Conservation (phyloP, 2,113 vertebrate species). For the Lampris incognitus region DNA sequence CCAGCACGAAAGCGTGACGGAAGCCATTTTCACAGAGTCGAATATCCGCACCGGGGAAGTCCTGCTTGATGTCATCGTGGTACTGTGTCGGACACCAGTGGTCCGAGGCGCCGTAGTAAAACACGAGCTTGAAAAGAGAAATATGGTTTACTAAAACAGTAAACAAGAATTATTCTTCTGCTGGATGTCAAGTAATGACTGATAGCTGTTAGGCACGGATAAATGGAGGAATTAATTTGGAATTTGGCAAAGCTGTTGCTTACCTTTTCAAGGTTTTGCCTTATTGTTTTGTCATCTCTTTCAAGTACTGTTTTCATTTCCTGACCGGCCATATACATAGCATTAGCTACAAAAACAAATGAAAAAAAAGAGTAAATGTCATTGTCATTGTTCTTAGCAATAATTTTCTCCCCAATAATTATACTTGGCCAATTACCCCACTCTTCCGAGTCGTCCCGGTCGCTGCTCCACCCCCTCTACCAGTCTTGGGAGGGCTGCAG, state of each 20-base stretch:
- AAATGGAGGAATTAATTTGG: background rate
- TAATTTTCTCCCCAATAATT: background rate
- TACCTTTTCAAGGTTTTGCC: conserved; percentile 91
- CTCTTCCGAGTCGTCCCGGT: too few species aligned
- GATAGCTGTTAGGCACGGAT: background rate
- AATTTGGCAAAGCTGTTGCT: conserved; percentile 10
- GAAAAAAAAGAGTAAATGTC: background rate
- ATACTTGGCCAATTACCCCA: too few species aligned
- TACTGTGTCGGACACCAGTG: conserved; percentile 91
- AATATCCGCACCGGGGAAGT: conserved; percentile 90
- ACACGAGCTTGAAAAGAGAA: conserved; percentile 87
- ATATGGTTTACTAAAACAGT: background rate
- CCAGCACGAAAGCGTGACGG: conserved; percentile 89
- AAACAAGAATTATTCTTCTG: background rate
- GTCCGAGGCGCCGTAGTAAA: conserved; percentile 92
- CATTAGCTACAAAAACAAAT: conserved; percentile 83
- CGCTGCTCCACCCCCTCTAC: too few species aligned
- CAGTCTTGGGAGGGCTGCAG: too few species aligned
- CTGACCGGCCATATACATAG: conserved; percentile 91
- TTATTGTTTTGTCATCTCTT: conserved; percentile 88
- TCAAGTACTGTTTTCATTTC: conserved; percentile 91
- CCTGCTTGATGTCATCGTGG: conserved; percentile 90
- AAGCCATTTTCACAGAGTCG: conserved; percentile 89
- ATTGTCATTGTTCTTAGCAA: background rate
- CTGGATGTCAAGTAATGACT: background rate